These are phyloP conservation scores for Dendrolimus houi DNA, from an alignment of 2,888 invertebrate species.

Conservation along the genomic window DNA sequence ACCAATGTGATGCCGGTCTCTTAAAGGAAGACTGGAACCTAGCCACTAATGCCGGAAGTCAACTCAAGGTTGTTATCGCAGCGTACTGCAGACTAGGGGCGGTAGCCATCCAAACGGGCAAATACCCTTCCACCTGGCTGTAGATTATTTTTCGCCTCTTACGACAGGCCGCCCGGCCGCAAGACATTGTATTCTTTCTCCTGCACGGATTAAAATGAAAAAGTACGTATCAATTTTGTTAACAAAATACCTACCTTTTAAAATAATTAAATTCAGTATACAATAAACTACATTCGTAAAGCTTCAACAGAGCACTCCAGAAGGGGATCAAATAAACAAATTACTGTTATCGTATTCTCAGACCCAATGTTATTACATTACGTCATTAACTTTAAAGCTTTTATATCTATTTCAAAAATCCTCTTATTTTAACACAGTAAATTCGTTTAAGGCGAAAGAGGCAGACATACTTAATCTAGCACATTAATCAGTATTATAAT, in stretches of 20 bases:
- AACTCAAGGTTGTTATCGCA: too few species aligned
- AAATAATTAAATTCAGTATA: too few species aligned
- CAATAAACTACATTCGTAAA: not conserved
- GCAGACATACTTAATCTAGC: not conserved
- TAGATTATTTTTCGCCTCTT: not conserved
- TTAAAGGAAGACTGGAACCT: too few species aligned
- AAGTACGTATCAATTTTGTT: too few species aligned
- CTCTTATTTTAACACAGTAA: not conserved
- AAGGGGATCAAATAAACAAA: not conserved
- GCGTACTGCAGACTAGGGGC: too few species aligned
- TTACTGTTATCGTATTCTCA: not conserved
- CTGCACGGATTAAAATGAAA: not conserved
- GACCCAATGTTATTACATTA: not conserved
- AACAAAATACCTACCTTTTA: too few species aligned
- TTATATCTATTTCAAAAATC: not conserved
- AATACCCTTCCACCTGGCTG: too few species aligned
- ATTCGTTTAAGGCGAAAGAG: not conserved
- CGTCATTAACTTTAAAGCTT: not conserved
- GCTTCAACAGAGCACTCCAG: not conserved
- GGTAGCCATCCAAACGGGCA: too few species aligned
- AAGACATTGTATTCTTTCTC: not conserved
- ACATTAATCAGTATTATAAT: not conserved
- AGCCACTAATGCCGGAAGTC: too few species aligned
- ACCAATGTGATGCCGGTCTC: too few species aligned
- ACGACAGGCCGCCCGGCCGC: not conserved